These are phyloP conservation scores for Drosophila ogumai DNA, from an alignment of 1,140 invertebrate species.

Conservation along the genomic window DNA sequence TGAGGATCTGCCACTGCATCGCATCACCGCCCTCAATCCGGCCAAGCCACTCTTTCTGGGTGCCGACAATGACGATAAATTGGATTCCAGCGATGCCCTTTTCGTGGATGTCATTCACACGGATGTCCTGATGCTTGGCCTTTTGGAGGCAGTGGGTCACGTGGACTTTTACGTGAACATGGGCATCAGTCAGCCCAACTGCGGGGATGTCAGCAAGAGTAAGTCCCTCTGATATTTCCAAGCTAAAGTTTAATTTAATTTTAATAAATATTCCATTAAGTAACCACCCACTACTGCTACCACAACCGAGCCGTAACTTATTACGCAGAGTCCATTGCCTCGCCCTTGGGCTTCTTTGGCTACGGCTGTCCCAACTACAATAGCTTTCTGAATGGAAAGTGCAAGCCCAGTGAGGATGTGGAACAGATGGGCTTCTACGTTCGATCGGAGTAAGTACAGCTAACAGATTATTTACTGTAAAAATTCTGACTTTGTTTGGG, in stretches of 20 bases:
- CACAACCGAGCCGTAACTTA: slow-evolving; percentile 33
- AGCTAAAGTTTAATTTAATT: not conserved
- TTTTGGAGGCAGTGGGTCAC: slow-evolving; percentile 35
- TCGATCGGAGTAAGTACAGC: not conserved
- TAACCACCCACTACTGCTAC: slow-evolving; percentile 24
- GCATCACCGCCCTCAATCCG: slow-evolving; percentile 47
- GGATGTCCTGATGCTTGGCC: slow-evolving; percentile 40
- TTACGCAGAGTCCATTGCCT: slow-evolving; percentile 41
- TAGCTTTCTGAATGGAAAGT: not conserved
- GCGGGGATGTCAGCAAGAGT: slow-evolving; percentile 22
- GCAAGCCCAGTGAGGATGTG: not conserved
- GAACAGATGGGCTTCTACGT: slow-evolving; percentile 19
- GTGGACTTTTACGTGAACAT: slow-evolving; percentile 51
- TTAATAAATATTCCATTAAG: not conserved
- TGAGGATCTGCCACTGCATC: not conserved
- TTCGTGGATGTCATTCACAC: slow-evolving; percentile 56
- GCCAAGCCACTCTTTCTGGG: slow-evolving; percentile 30
- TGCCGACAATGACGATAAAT: not conserved
- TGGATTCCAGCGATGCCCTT: slow-evolving; percentile 40
- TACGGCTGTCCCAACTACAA: slow-evolving; percentile 16
- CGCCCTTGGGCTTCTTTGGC: slow-evolving; percentile 7
- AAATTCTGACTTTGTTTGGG: not conserved
- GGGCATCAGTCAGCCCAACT: slow-evolving; percentile 38
- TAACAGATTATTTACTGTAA: not conserved
- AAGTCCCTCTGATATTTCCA: not conserved